Percentiles rank a stretch among this genome's conserved stretches.
Conservation (phyloP, 2,888 invertebrate species). For the Drosophila testacea region DNA sequence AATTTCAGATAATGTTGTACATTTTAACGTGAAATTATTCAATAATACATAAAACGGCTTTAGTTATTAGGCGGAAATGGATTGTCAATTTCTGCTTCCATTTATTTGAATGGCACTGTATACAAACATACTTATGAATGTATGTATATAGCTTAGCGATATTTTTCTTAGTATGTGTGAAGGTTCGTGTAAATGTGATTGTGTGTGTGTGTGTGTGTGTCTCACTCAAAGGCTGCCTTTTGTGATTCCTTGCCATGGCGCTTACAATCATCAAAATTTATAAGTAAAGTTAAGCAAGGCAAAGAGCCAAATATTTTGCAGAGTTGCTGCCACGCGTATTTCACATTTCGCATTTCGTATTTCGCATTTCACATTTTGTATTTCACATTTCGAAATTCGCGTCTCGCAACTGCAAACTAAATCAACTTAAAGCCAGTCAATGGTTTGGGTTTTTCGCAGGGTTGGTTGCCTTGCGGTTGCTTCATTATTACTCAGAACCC, state of each 20-base stretch:
- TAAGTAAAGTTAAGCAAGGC: conserved; percentile 72
- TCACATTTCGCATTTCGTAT: background rate
- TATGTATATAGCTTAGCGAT: background rate
- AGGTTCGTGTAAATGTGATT: background rate
- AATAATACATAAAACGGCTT: no score
- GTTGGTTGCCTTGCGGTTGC: conserved; percentile 61
- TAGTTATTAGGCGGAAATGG: background rate
- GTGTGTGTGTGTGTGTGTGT: conserved; percentile 17
- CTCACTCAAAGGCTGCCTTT: conserved; percentile 33
- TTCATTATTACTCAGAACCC: conserved; percentile 62
- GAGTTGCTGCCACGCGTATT: conserved; percentile 21
- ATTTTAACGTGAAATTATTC: no score
- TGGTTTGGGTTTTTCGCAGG: conserved; percentile 35
- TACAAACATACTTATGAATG: background rate
- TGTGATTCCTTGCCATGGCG: conserved; percentile 40
- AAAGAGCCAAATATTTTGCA: conserved; percentile 72
- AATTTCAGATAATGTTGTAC: no score
- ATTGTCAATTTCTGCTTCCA: conserved; percentile 13
- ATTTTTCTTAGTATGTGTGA: background rate
- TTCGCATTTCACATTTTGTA: background rate
- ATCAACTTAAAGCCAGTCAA: conserved; percentile 67
- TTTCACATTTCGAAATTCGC: conserved; percentile 27
- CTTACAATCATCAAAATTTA: conserved; percentile 73
- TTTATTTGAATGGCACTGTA: conserved; percentile 23
- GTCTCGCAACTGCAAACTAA: conserved; percentile 60